Conservation (phyloP, 2,797 vertebrate species). For the Neosilurus mollespiculum region DNA sequence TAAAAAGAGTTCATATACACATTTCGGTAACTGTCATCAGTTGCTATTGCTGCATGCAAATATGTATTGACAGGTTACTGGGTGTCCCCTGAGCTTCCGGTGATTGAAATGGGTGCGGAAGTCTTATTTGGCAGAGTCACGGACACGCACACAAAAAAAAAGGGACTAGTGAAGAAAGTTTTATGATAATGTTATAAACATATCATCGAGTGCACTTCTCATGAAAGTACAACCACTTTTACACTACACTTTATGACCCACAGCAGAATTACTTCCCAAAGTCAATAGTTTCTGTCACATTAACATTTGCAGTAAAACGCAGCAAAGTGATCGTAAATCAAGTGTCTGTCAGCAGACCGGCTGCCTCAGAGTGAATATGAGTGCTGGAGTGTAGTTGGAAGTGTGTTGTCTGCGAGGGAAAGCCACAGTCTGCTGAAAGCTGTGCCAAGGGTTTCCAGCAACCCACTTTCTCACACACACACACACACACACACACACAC, state of each 20-base stretch:
- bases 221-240: constrained; percentile 50
- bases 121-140: constrained; percentile 24
- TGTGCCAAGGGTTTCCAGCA: constrained; percentile 58
- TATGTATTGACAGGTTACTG: constrained; percentile 31
- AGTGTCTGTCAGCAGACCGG: constrained; percentile 56
- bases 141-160: constrained; percentile 15
- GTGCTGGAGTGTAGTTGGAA: constrained; percentile 56
- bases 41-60: background rate
- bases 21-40: background rate
- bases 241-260: constrained; percentile 50
- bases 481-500: constrained; percentile 33
- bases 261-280: constrained; percentile 53
- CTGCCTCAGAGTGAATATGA: constrained; percentile 52
- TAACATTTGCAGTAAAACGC: constrained; percentile 59
- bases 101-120: background rate
- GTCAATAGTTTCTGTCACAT: constrained; percentile 57
- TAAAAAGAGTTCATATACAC: background rate
- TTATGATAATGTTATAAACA: constrained; percentile 50
- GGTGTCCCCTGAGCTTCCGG: constrained; percentile 10
- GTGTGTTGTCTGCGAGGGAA: constrained; percentile 56
- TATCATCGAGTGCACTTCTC: constrained; percentile 50
- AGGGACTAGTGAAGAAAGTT: constrained; percentile 36
- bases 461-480: constrained; percentile 41
- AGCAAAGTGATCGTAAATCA: constrained; percentile 56
- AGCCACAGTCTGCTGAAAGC: constrained; percentile 57